Conservation (phyloP, 1,140 invertebrate species). For the Bombus pascuorum region DNA sequence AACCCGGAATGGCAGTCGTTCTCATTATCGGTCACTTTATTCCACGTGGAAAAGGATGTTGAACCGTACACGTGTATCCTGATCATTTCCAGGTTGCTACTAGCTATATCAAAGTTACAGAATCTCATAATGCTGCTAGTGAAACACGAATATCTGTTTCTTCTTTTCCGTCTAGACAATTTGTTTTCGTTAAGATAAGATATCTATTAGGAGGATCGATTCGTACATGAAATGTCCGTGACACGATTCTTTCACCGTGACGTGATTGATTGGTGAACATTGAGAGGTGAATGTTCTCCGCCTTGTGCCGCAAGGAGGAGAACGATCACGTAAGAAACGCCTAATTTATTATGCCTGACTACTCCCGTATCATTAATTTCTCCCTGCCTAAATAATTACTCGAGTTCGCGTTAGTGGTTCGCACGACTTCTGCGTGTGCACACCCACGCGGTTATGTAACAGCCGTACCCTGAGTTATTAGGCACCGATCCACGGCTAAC, state of each 20-base stretch:
- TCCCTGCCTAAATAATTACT: slow-evolving; percentile 30
- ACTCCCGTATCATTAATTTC: slow-evolving; percentile 17
- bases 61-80: not conserved
- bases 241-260: not conserved
- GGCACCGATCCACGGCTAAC: not conserved
- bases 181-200: not conserved
- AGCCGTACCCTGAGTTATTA: not conserved
- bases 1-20: slow-evolving; percentile 18
- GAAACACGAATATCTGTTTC: not conserved
- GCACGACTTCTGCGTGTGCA: slow-evolving; percentile 13
- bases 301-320: too few relatives aligned
- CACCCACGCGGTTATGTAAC: slow-evolving; percentile 29
- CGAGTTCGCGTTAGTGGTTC: slow-evolving; percentile 14
- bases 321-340: not conserved
- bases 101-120: not conserved
- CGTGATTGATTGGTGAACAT: not conserved
- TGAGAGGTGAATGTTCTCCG: not conserved
- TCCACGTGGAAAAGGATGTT: slow-evolving; percentile 6
- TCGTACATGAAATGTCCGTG: not conserved
- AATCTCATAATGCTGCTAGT: not conserved
- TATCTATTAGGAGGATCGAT: not conserved
- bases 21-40: slow-evolving; percentile 18
- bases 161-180: not conserved
- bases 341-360: slow-evolving; percentile 5
- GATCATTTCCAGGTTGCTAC: not conserved